Evolutionary conservation across 1,140 invertebrate genomes (phyloP), one percentile per base, ranked within the genome.

Genomic region (Halesus radiatus): DNA sequence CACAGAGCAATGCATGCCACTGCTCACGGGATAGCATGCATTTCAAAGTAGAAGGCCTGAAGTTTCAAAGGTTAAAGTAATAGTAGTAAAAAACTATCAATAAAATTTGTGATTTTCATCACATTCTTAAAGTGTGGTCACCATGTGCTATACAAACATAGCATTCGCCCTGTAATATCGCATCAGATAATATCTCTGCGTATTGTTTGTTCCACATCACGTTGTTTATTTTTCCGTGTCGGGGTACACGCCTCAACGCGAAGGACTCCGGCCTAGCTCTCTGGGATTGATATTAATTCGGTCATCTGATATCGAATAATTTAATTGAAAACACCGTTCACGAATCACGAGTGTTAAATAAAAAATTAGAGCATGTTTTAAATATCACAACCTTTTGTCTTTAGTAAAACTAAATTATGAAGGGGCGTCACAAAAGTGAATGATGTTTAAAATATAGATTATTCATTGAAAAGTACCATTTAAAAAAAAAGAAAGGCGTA

Each of bases 161-260:
- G 66, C 72, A 78, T 81, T 81, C 77, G 76, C 45, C 76, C 74
- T 70, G 62, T 73, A 78, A 50, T 54, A 77, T 81, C 32, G 76
- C 53, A 13, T 10, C 37, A 53, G 80, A 81, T 81, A 56, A 73
- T 81, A 81, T 81, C 80, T 45, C 60, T 32, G 76, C 70, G 73
- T 81, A 81, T 81, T 81, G 37, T 45, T 45, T 45, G 80, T 81
- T 78, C 80, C 76, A 81, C 80, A 81, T 81, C 68, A 53, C 23
- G 64, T 52, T 62, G 37, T 78, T 81, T 68, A 23, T 78, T 78
- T 54, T 60, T 52, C 37, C 54, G 56, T 76, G 74, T 76, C 56
- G 45, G 56, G 53, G 56, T 76, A 76, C 74, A 60, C 74, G 74
- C 74, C 29, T 76, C 74, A 32, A 16, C 53, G 54, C 32, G 74